Evolutionary conservation across 2,888 invertebrate genomes (phyloP).

Genomic region (Cylloceria caligata): DNA sequence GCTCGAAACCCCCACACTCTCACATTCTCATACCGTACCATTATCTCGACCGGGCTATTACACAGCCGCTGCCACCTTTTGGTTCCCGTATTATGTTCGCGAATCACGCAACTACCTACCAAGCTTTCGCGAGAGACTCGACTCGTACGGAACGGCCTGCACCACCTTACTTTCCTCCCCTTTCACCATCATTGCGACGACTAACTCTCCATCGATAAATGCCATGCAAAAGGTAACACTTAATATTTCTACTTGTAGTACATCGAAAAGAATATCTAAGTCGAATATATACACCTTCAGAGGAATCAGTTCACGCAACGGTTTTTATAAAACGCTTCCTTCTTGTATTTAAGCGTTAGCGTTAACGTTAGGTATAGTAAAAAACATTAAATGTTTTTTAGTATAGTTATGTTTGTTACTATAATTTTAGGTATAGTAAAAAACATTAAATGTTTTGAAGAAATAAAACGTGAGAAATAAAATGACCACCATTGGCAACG

Average conservation of each 20-base stretch:
- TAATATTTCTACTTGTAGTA: constrained; percentile 16
- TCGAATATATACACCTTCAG: neutral
- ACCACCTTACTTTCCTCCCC: constrained; percentile 11
- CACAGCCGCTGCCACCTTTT: constrained; percentile 77
- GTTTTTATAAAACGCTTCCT: neutral
- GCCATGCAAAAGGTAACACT: constrained; percentile 26
- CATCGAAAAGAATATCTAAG: constrained; percentile 1
- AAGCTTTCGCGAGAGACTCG: constrained; percentile 43
- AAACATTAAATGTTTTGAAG: no score
- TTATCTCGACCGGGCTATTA: constrained; percentile 79
- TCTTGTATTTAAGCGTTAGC: no score
- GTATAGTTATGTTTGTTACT: neutral
- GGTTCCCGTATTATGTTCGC: constrained; percentile 78
- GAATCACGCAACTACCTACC: constrained; percentile 78
- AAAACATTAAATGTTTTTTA: neutral
- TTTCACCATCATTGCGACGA: constrained; percentile 39
- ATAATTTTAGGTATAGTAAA: neutral
- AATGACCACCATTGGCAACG: no score
- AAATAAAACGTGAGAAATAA: no score
- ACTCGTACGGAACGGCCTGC: constrained; percentile 11
- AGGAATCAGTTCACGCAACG: neutral
- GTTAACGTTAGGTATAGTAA: neutral
- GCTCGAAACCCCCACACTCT: constrained; percentile 32
- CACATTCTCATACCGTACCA: constrained; percentile 75
- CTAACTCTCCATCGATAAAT: constrained; percentile 16